Evolutionary conservation across 2,888 invertebrate genomes (phyloP).

Genomic region (Drepanosiphum platanoidis): DNA sequence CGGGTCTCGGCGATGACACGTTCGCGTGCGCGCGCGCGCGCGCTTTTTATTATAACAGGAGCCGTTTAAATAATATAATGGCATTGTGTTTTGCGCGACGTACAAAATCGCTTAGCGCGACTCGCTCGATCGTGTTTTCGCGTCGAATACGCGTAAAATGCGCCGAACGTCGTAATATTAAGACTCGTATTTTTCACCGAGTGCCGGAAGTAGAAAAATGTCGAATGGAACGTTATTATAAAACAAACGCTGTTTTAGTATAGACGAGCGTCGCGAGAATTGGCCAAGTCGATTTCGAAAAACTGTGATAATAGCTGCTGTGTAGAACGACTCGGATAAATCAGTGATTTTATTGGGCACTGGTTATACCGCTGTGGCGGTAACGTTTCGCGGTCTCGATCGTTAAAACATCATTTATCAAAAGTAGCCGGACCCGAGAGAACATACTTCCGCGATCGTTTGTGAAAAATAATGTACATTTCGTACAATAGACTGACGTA

Average conservation of each 20-base stretch:
- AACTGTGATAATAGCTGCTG: background rate
- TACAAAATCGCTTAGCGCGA: background rate
- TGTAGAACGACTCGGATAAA: background rate
- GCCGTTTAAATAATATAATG: background rate
- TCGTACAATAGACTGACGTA: background rate
- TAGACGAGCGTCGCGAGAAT: background rate
- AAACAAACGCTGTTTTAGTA: background rate
- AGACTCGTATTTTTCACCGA: too few species aligned
- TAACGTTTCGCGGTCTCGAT: background rate
- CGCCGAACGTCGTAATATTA: too few species aligned
- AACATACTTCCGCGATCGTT: slow-evolving; percentile 31
- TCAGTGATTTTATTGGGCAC: background rate
- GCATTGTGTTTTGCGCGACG: background rate
- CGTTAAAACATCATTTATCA: background rate
- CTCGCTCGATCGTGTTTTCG: background rate
- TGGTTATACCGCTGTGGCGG: background rate
- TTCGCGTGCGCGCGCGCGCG: too few species aligned
- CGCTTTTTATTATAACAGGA: too few species aligned
- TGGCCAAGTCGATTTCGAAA: background rate
- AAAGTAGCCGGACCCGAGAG: background rate
- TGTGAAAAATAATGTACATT: slow-evolving; percentile 32
- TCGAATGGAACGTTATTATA: background rate
- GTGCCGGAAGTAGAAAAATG: background rate
- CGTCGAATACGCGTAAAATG: too few species aligned
- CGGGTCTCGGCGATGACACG: too few species aligned